Conservation (phyloP, 1,140 invertebrate species). For the Drosophila burlai region DNA sequence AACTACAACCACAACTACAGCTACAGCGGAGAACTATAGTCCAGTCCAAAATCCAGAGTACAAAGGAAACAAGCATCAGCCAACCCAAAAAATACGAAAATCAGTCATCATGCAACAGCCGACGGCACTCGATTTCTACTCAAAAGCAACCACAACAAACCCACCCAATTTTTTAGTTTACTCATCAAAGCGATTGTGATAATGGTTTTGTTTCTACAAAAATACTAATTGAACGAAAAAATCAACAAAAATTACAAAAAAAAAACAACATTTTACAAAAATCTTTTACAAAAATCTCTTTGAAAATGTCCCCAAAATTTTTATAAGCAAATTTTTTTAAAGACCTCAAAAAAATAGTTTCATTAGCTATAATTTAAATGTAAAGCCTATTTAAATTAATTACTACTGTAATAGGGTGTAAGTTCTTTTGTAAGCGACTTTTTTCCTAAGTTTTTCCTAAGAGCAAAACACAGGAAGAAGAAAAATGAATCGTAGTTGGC, state of each 20-base stretch:
- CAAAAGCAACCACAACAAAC: conserved; percentile 20
- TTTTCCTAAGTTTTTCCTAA: conserved; percentile 44
- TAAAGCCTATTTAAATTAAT: conserved; percentile 47
- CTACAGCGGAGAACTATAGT: conserved; percentile 19
- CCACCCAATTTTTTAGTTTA: conserved; percentile 56
- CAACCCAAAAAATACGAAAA: conserved; percentile 16
- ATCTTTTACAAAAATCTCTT: conserved; percentile 36
- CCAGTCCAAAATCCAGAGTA: conserved; percentile 53
- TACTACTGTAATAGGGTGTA: conserved; percentile 53
- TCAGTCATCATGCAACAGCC: conserved; percentile 35
- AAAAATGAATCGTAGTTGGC: conserved; percentile 50
- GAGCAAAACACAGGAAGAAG: conserved; percentile 36
- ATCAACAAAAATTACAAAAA: neutral
- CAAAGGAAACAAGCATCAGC: conserved; percentile 42
- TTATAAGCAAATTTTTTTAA: conserved; percentile 30
- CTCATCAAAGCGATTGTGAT: conserved; percentile 85
- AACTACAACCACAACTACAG: conserved; percentile 8
- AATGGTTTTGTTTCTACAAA: conserved; percentile 80
- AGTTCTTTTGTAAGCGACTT: conserved; percentile 47
- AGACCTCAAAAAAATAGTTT: conserved; percentile 42
- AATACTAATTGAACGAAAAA: conserved; percentile 37
- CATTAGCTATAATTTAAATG: conserved; percentile 61
- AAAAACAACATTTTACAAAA: conserved; percentile 10
- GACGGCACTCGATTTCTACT: conserved; percentile 47
- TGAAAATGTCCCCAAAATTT: conserved; percentile 39